Evolutionary conservation across 2,113 vertebrate species (phyloP), one percentile per base, ranked within the genome.

Genomic region (Sterna hirundo): DNA sequence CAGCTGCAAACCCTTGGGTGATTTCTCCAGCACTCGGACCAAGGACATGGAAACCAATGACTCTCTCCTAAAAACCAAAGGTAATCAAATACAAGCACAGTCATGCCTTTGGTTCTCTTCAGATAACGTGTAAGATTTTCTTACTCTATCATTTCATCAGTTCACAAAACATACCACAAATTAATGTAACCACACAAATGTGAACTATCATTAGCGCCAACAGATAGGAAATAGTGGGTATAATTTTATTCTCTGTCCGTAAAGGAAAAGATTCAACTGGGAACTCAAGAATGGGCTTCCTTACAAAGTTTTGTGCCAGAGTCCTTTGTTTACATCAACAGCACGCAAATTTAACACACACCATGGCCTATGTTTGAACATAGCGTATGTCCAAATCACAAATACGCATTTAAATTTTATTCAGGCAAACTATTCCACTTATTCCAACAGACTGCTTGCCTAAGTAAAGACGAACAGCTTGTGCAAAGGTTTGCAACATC

Each of bases 21-120:
- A 99, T 91, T 95, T 99, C 99, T 92, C 98, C 99, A 52, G 98
- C 98, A 15, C 98, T 99, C 54, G 98, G 98, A 55, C 98, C 98
- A 86, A 99, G 98, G 11, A 99, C 52, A 7, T 99, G 99, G 94
- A 99, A 97, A 79, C 99, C 98, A 54, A 99, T 97, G 12, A 99
- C 98, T 83, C 98, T 98, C 61, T 99, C 98, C 99, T 99, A 96
- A 85, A 78, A 40, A 34, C 60, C 68, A 95, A 83, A 96, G 12
- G 80, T 15, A 92, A 89, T 16, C 22, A 88, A 51, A 85, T 32
- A 30, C 7, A 92, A 86, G 27, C 57, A 77, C 8, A 66, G 58
- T 80, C 62, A 84, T 18, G 11, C 76, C 42, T 83, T 87, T 57
- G 74, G 55, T 29, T 93, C 82, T 88, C 25, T 69, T 88, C 5